phyloP scores from a whole-genome alignment of 2,888 invertebrate genomes.

The Spisula subtruncata region DNA sequence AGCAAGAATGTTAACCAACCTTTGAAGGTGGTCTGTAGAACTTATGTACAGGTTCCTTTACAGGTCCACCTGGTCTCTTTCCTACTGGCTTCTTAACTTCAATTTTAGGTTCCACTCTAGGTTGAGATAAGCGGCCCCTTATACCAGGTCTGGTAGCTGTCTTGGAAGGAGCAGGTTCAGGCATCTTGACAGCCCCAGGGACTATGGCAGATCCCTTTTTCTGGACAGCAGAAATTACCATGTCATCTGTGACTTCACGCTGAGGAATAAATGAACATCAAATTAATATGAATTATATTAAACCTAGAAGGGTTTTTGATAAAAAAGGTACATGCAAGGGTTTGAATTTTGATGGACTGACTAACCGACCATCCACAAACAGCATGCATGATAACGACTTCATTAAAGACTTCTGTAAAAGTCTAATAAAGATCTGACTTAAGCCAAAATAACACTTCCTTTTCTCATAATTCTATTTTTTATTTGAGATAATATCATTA shows the following conservation, averaged over 20 bases:
- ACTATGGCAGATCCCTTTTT: constrained; percentile 66
- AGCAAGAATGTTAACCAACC: constrained; percentile 31
- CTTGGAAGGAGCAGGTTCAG: constrained; percentile 64
- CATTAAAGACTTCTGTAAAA: no score
- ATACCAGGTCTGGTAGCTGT: constrained; percentile 56
- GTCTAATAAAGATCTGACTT: background rate
- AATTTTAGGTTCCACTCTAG: constrained; percentile 56
- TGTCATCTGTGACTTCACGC: constrained; percentile 76
- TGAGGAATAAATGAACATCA: constrained; percentile 25
- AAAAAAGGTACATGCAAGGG: no score
- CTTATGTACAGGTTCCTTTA: constrained; percentile 59
- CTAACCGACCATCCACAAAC: no score
- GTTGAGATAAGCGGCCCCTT: constrained; percentile 54
- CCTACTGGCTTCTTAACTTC: constrained; percentile 59
- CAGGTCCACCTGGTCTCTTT: constrained; percentile 45
- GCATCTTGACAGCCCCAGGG: constrained; percentile 68
- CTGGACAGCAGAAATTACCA: constrained; percentile 70
- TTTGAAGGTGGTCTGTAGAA: constrained; percentile 58
- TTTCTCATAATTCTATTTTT: background rate
- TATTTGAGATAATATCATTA: no score
- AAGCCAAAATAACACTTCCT: background rate
- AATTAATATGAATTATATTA: background rate
- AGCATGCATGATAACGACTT: no score
- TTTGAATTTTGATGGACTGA: no score
- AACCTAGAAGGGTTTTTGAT: background rate